Conservation (phyloP, 1,140 invertebrate species). For the Drosophila burlai region DNA sequence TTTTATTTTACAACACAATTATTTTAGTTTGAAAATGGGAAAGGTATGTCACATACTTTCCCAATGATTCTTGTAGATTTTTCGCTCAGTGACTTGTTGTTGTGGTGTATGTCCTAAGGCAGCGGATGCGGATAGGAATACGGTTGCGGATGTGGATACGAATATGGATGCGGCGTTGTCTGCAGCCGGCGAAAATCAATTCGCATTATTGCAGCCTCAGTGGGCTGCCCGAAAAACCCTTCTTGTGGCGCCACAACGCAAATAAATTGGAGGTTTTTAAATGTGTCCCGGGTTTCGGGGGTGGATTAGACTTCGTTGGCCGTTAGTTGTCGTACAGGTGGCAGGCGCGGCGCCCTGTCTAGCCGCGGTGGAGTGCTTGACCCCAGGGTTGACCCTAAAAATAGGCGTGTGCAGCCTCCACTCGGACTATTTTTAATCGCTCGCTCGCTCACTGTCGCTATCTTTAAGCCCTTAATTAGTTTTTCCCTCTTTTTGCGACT, state of each 20-base stretch:
- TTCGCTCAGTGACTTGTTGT: conserved; percentile 10
- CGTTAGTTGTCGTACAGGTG: conserved; percentile 9
- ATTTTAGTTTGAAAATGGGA: not conserved
- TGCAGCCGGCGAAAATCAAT: conserved; percentile 69
- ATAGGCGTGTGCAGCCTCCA: conserved; percentile 40
- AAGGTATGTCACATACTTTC: not conserved
- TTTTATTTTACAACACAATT: not conserved
- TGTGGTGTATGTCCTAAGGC: conserved; percentile 1
- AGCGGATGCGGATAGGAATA: conserved; percentile 16
- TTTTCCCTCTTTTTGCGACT: conserved; percentile 26
- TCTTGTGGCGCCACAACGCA: conserved; percentile 47
- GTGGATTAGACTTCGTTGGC: conserved; percentile 41
- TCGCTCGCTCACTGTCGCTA: conserved; percentile 36
- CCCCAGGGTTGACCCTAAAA: conserved; percentile 53
- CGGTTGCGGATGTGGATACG: conserved; percentile 25
- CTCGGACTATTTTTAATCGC: conserved; percentile 58
- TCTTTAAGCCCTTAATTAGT: conserved; percentile 59
- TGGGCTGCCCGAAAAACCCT: conserved; percentile 66
- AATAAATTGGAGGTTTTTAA: conserved; percentile 73
- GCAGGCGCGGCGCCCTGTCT: conserved; percentile 29
- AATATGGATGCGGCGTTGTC: conserved; percentile 40
- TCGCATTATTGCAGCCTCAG: conserved; percentile 76
- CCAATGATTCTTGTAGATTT: not conserved
- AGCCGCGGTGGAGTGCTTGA: conserved; percentile 54
- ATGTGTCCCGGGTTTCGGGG: conserved; percentile 36